Evolutionary conservation across 23 tunicate genomes (phyloP).

Genomic region (Ascidia mentula): DNA sequence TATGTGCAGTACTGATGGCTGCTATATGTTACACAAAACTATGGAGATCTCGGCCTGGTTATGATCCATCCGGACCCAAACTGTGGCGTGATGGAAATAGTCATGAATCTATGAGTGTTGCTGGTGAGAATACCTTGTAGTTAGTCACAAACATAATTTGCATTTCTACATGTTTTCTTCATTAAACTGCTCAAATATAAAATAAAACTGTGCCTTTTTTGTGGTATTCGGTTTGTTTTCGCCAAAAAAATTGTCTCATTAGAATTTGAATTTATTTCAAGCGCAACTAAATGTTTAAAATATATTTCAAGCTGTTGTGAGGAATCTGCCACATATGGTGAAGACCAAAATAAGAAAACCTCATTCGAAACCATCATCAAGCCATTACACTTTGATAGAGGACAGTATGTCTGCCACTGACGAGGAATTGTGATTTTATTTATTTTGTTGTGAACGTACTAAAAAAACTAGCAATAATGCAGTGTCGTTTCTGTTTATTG

Average conservation of each 20-base stretch:
- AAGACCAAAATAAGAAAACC: background rate
- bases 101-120: background rate
- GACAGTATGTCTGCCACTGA: background rate
- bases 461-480: no score
- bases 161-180: background rate
- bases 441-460: no score
- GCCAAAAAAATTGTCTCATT: background rate
- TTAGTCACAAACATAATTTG: background rate
- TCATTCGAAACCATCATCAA: background rate
- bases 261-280: no score
- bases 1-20: background rate
- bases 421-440: constrained; percentile 2
- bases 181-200: background rate
- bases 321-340: constrained; percentile 1
- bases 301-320: background rate
- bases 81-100: background rate
- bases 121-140: background rate
- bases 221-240: background rate
- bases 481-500: no score
- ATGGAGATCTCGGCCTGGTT: constrained; percentile 28
- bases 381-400: background rate
- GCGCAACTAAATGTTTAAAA: no score
- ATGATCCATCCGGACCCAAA: background rate
- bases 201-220: background rate
- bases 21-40: constrained; percentile 40